Conservation (phyloP, 2,888 invertebrate species). For the Gnatocerus cornutus region DNA sequence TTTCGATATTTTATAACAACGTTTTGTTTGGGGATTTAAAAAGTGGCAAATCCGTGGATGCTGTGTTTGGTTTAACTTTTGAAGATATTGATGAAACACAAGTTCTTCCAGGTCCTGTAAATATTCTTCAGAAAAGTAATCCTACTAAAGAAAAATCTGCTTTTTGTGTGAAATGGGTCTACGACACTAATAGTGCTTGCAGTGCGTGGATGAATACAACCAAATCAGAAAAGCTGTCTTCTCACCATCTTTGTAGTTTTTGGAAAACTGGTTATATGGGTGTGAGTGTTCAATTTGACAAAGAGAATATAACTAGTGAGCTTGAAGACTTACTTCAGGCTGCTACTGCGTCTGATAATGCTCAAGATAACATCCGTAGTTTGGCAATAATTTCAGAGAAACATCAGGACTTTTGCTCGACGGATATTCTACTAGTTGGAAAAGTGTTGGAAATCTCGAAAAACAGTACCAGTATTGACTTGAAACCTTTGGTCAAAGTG, state of each 20-base stretch:
- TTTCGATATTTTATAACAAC: neutral
- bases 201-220: neutral
- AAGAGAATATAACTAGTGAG: neutral
- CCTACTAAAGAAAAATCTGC: neutral
- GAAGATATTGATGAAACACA: neutral
- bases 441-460: constrained; percentile 9
- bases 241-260: neutral
- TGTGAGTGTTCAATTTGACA: neutral
- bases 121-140: neutral
- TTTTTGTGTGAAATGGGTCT: neutral
- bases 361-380: neutral
- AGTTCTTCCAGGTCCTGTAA: neutral
- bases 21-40: neutral
- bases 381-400: constrained; percentile 20
- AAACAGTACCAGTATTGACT: constrained; percentile 6
- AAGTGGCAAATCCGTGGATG: neutral
- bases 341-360: neutral
- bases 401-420: constrained; percentile 14
- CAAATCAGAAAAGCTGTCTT: neutral
- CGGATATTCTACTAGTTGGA: constrained; percentile 31
- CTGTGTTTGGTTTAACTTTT: neutral
- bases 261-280: neutral
- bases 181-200: neutral
- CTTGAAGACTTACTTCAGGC: neutral
- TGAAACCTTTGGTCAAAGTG: constrained; percentile 21